phyloP scores from a whole-genome alignment of 2,797 vertebrate species.

The Amblyopsis hoosieri region DNA sequence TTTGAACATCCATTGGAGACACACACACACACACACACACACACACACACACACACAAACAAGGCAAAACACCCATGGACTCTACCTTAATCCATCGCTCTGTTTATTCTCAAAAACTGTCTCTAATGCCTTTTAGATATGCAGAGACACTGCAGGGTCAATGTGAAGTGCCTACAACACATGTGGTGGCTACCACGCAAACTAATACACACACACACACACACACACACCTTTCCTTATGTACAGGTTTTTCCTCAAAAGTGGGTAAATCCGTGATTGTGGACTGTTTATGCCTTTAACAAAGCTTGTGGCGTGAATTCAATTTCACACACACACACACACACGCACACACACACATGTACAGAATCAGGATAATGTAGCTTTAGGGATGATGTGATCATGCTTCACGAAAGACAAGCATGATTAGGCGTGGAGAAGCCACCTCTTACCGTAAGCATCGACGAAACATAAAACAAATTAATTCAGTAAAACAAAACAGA shows the following conservation, averaged over 20 bases:
- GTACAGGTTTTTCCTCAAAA: slow-evolving; percentile 58
- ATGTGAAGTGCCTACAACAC: slow-evolving; percentile 53
- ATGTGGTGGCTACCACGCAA: slow-evolving; percentile 29
- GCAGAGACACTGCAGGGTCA: slow-evolving; percentile 63
- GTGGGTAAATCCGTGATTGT: slow-evolving; percentile 66
- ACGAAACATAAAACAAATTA: neutral
- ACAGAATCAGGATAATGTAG: neutral
- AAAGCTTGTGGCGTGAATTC: slow-evolving; percentile 32
- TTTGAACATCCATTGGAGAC: slow-evolving; percentile 1
- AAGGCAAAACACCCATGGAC: slow-evolving; percentile 9
- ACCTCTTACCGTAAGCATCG: slow-evolving; percentile 3
- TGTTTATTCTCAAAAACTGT: neutral
- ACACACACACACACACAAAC: neutral
- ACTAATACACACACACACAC: neutral
- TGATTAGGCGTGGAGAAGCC: slow-evolving; percentile 29
- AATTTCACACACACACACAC: slow-evolving; percentile 45
- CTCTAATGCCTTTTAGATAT: slow-evolving; percentile 63
- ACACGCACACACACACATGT: neutral
- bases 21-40: neutral
- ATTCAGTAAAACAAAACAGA: too few species aligned
- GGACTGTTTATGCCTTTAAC: slow-evolving; percentile 68
- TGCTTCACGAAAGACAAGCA: slow-evolving; percentile 22
- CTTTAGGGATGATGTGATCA: slow-evolving; percentile 36
- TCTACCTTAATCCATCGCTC: neutral
- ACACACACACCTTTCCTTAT: slow-evolving; percentile 56